A percentile compares a stretch with the other conserved stretches of the same genome.
phyloP scores from a whole-genome alignment of 2,113 vertebrate genomes.

The Ploceus nigricollis region DNA sequence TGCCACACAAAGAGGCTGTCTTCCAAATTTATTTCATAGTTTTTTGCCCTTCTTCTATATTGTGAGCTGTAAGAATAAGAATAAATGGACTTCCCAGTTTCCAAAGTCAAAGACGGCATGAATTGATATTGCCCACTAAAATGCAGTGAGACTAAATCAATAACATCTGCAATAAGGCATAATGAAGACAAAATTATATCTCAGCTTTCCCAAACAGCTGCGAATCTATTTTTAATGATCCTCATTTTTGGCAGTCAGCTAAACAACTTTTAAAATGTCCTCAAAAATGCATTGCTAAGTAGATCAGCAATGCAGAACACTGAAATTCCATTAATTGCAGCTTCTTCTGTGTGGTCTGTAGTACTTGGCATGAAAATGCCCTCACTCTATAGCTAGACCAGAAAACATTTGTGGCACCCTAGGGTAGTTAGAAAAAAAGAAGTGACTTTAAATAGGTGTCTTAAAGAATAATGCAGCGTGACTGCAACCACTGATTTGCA shows the following conservation, averaged over 20 bases:
- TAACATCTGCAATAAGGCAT: conserved; percentile 84
- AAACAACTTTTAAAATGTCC: conserved; percentile 79
- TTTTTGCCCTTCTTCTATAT: neutral
- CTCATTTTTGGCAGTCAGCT: conserved; percentile 80
- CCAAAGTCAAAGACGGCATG: conserved; percentile 66
- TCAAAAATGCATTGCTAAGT: conserved; percentile 79
- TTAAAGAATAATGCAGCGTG: conserved; percentile 15
- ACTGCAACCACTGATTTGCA: neutral
- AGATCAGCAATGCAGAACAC: conserved; percentile 72
- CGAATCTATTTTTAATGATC: conserved; percentile 83
- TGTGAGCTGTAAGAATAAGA: conserved; percentile 22
- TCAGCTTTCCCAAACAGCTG: conserved; percentile 80
- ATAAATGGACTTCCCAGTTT: conserved; percentile 63
- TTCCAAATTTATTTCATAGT: neutral
- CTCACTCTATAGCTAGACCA: neutral
- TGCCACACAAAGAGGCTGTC: neutral
- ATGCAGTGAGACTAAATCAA: conserved; percentile 76
- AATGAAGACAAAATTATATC: conserved; percentile 84
- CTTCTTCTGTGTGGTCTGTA: conserved; percentile 67
- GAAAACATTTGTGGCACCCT: conserved; percentile 10
- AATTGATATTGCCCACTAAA: conserved; percentile 70
- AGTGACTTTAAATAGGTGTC: conserved; percentile 35
- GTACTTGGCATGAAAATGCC: conserved; percentile 9
- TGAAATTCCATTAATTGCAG: conserved; percentile 71
- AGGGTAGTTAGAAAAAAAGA: conserved; percentile 21